Evolutionary conservation across 2,797 vertebrate genomes (phyloP).

Genomic region (Phataginus tricuspis): DNA sequence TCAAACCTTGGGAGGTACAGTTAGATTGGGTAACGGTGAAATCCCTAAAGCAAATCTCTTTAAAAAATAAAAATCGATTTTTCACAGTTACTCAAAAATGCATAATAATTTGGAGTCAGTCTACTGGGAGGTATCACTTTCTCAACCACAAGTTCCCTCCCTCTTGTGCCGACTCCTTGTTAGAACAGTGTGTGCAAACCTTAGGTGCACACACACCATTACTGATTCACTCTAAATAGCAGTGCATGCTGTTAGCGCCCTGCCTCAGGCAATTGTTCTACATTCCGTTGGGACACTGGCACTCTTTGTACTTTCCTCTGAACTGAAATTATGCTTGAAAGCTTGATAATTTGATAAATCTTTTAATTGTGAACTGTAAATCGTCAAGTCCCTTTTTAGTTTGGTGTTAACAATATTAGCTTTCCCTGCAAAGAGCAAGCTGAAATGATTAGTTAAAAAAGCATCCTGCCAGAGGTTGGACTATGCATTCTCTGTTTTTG

Average conservation of each 20-base stretch:
- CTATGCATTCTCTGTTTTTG: neutral
- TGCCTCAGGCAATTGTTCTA: neutral
- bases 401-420: slow-evolving; percentile 41
- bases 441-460: slow-evolving; percentile 67
- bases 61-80: slow-evolving; percentile 79
- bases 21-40: slow-evolving; percentile 79
- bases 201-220: slow-evolving; percentile 47
- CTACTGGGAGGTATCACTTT: slow-evolving; percentile 76
- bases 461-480: neutral
- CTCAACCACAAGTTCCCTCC: slow-evolving; percentile 61
- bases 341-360: slow-evolving; percentile 65
- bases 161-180: slow-evolving; percentile 60
- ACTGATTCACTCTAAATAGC: slow-evolving; percentile 33
- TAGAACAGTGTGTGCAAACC: slow-evolving; percentile 45
- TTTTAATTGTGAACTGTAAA: slow-evolving; percentile 71
- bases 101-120: slow-evolving; percentile 73
- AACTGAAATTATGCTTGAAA: slow-evolving; percentile 73
- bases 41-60: slow-evolving; percentile 80
- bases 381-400: neutral
- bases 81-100: slow-evolving; percentile 81
- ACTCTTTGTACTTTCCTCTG: slow-evolving; percentile 48
- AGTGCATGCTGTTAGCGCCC: neutral
- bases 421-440: slow-evolving; percentile 40
- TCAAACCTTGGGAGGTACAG: slow-evolving; percentile 64
- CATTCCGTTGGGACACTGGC: slow-evolving; percentile 46